These are phyloP conservation scores for Caenorhabditis zanzibari DNA, from an alignment of 2,888 invertebrate genomes.

Conservation along the genomic window DNA sequence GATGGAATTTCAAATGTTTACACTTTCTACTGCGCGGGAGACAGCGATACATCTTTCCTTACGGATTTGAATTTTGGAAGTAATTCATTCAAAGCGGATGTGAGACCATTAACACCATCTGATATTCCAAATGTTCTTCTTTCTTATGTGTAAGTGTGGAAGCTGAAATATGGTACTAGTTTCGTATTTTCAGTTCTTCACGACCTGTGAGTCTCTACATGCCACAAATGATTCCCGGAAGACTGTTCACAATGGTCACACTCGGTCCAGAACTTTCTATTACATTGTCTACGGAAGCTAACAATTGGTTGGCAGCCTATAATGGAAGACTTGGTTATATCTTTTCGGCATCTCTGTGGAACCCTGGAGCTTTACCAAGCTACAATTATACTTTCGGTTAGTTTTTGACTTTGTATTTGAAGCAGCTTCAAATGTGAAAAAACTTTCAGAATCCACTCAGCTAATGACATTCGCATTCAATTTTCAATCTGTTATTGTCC, in stretches of 20 bases:
- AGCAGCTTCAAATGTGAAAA: background rate
- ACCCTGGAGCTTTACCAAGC: background rate
- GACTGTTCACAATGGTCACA: constrained; percentile 18
- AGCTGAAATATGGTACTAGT: background rate
- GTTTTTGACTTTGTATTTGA: too few species aligned
- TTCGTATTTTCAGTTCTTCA: background rate
- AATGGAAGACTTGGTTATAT: constrained; percentile 16
- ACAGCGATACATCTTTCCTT: background rate
- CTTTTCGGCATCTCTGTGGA: constrained; percentile 28
- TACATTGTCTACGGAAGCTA: background rate
- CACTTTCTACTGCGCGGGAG: constrained; percentile 34
- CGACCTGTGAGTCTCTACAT: background rate
- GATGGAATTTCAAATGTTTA: constrained; percentile 10
- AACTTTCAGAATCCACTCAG: constrained; percentile 23
- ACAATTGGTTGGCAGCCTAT: constrained; percentile 17
- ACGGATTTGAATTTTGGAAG: constrained; percentile 11
- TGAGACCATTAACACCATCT: constrained; percentile 20
- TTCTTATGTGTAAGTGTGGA: constrained; percentile 18
- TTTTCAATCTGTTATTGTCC: constrained; percentile 15
- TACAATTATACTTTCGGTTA: constrained; percentile 33
- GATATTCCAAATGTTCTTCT: background rate
- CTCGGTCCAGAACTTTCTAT: constrained; percentile 3
- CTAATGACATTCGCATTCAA: constrained; percentile 32
- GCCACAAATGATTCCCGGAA: constrained; percentile 35
- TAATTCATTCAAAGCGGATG: constrained; percentile 10